A percentile compares a stretch with the other conserved stretches of the same genome.
Conservation (phyloP, 92 coral and sea anemone species). For the Zoanthus sansibaricus region DNA sequence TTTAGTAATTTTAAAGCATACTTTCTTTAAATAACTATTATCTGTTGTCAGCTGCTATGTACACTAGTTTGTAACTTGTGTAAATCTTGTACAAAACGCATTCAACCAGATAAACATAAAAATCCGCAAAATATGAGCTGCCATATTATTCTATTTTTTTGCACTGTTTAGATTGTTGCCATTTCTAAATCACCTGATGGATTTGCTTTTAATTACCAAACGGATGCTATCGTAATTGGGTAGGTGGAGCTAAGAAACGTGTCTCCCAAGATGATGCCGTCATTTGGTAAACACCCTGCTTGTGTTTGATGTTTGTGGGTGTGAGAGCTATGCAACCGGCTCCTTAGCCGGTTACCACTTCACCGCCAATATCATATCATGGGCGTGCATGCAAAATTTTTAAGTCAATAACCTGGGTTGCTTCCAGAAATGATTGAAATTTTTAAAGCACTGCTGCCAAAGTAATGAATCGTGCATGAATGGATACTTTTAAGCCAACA, state of each 20-base stretch:
- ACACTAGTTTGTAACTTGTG: background rate
- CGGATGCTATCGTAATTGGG: slow-evolving; percentile 30
- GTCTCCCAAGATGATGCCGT: background rate
- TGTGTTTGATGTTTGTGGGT: slow-evolving; percentile 25
- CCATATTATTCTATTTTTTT: background rate
- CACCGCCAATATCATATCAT: background rate
- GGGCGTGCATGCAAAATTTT: background rate
- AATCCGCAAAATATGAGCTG: background rate
- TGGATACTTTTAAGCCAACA: too few species aligned
- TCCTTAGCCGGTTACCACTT: background rate
- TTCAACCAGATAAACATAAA: background rate
- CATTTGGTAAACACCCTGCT: slow-evolving; percentile 5
- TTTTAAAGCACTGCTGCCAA: background rate
- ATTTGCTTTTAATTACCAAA: slow-evolving; percentile 2
- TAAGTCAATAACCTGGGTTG: background rate
- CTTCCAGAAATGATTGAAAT: background rate
- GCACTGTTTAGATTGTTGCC: background rate
- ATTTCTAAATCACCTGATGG: slow-evolving; percentile 18
- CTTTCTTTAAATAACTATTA: background rate
- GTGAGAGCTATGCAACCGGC: background rate
- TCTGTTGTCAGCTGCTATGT: background rate
- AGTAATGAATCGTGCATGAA: too few species aligned
- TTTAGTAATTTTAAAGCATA: background rate
- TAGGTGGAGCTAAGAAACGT: slow-evolving; percentile 8
- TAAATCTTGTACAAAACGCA: background rate